Evolutionary conservation across 2,113 vertebrate genomes (phyloP), one percentile per base, ranked within the genome.

Genomic region (Notothenia rossii): DNA sequence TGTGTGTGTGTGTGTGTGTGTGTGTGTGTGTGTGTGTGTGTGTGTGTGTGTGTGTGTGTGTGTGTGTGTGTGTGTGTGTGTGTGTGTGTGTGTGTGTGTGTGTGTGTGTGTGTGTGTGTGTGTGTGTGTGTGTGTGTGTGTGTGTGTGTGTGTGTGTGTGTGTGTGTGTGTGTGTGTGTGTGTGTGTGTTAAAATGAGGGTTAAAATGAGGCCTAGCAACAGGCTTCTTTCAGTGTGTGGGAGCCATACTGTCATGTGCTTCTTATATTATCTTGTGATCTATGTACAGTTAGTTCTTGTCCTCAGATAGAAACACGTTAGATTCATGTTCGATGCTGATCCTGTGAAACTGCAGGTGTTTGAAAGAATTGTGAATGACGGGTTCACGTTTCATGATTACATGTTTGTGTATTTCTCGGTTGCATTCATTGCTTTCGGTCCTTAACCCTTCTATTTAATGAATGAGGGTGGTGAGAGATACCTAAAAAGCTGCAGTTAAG

Each of bases 1-100:
- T 72, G 61, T 20, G 60, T 45, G 60, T 62, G 60, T 60, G 40
- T 40, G 68, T 25, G 25, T 25, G 25, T 25, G 25, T 25, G 25
- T 25, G 25, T 25, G 25, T 25, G 25, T 25, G 25, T 25, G 25
- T 25, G 25, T 25, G 25, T 25, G 25, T 25, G 25, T 2, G n/a
- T 25, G 25, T 25, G 25, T 25, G 25, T 25, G 25, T 25, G 25
- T 25, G 25, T 25, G 25, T 25, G 25, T 25, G 25, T 25, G 25
- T 25, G 25, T 25, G 25, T 25, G 25, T 25, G 25, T 25, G 25
- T 25, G 25, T 25, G 25, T 25, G 22, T 25, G 25, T 25, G 25
- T 25, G 25, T 25, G 25, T 25, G 25, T 25, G 25, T 25, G 25
- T 25, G 25, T 25, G 25, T 25, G 25, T 25, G 25, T 25, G 25